Base-by-base conservation (phyloP, 2,888 invertebrate genomes). In the Muschampia plurimacula region DNA sequence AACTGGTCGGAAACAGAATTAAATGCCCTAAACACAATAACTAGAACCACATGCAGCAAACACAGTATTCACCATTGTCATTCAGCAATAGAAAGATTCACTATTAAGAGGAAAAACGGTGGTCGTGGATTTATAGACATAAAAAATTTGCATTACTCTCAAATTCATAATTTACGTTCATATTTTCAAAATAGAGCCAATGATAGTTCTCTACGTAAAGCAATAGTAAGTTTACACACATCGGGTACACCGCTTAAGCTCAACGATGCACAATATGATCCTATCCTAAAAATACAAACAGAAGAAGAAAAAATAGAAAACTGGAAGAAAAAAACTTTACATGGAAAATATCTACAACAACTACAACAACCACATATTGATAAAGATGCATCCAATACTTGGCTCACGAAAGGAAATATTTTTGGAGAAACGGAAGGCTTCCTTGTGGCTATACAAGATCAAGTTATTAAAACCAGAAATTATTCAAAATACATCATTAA, bases 121-220 rank as follows among this genome's bases (percentile, higher is more conserved):
- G 55, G 55, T 9, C 55, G 55, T 9, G 55, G 55, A 22, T 55
- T 52, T 52, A 15, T 52, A 7, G 52, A 52, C 22, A 55, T 55
- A 22, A 55, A 55, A 55, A 55, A 22, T 55, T 55, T 55, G 9
- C 55, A 55, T 9, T 55, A 55, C 2, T 22, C 55, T 15, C 55
- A 55, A 55, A 22, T 22, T 55, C 52, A 55, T 55, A 55, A 55
- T 22, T 8, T 55, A 55, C 55, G 22, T 15, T 15, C 22, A 55
- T 55, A 55, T 55, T 55, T 55, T 10, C 55, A 55, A 55, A 55
- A 55, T 9, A 55, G 22, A 55, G 55, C 55, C 22, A 22, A 55
- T 8, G 22, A 8, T 0, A 55, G 55, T 55, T 9, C 15, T 8
- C 9, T 55, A 55, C 55, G 22, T 7, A 55, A 55, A 9, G 15